Evolutionary conservation across 2,797 vertebrate species (phyloP), one percentile per base, ranked within the genome.

Genomic region (Champsocephalus esox): DNA sequence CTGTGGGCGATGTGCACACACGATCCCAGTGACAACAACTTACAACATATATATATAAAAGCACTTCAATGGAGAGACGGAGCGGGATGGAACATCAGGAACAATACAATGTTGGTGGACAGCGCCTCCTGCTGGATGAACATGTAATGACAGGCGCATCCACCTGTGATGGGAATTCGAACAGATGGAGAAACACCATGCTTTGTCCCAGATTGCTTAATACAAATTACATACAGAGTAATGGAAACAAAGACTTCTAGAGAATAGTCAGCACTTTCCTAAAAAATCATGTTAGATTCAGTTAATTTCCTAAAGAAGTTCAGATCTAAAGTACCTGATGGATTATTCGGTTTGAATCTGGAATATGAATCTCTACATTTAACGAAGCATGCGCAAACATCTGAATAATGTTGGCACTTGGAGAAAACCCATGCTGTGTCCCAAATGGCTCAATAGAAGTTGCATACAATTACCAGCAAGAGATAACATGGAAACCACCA

Each of bases 91-190:
- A n/a, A n/a, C 48, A 38, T 5, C 21, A 17, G 10, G 8, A 2
- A 6, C 38, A 13, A 52, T 68, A 1, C 62, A 9, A 14, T 74
- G 19, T 80, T 21, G 44, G 55, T 44, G 61, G 34, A 85, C 68
- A 86, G 83, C 82, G 1, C 89, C 87, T 49, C 82, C 91, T 91
- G 78, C 80, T 92, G 94, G 85, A 19, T 56, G 1, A 11, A 59
- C 9, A 21, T 34, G n/a, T 0, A 8, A 63, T 12, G 3, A 57
- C 73, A 75, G n/a, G 43, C 11, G 44, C 24, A 32, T 50, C 2
- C 21, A 59, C 12, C 43, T 44, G 55, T 13, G 44, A 54, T 52
- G 4, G 51, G 34, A 28, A 13, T 0, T 3, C 2, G 3, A 34
- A 21, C 21, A n/a, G 14, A 8, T 44, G 0, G 8, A 45, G 1